Percentiles rank a stretch among this genome's conserved stretches.
These are phyloP conservation scores for Sceliomorpha sp. DNA, from an alignment of 2,888 invertebrate species.

Conservation along the genomic window DNA sequence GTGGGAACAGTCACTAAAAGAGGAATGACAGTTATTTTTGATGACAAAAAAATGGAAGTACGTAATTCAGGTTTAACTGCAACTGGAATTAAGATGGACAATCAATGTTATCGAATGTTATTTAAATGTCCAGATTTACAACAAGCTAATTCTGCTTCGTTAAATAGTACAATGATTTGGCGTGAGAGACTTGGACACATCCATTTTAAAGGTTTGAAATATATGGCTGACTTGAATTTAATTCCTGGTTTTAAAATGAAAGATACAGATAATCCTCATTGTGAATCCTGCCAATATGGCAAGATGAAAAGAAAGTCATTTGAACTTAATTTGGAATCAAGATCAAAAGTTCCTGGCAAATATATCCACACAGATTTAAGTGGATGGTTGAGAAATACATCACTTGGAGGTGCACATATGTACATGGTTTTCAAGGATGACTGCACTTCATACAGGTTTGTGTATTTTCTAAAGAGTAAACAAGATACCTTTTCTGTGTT, in stretches of 20 bases:
- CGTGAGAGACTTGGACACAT: conserved; percentile 5
- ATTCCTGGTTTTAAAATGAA: neutral
- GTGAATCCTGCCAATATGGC: conserved; percentile 10
- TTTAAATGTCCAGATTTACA: neutral
- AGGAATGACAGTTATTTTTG: too few species aligned
- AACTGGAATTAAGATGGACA: conserved; percentile 9
- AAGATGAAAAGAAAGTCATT: conserved; percentile 12
- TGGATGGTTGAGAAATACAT: conserved; percentile 54
- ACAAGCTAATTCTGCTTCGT: neutral
- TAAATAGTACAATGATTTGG: neutral
- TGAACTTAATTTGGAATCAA: neutral
- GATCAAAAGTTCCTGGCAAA: conserved; percentile 7
- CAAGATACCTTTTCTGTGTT: conserved; percentile 6
- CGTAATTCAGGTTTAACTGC: too few species aligned
- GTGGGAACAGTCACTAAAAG: too few species aligned
- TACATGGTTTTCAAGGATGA: conserved; percentile 13
- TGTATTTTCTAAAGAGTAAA: conserved; percentile 18
- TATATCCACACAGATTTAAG: conserved; percentile 52
- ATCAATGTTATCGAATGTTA: conserved; percentile 22
- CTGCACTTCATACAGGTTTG: neutral
- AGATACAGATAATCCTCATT: neutral
- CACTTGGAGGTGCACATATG: conserved; percentile 31
- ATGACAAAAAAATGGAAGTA: too few species aligned
- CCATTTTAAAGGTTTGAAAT: neutral
- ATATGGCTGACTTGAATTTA: neutral